Conservation (phyloP, 2,797 vertebrate genomes). For the Calcarius lapponicus region DNA sequence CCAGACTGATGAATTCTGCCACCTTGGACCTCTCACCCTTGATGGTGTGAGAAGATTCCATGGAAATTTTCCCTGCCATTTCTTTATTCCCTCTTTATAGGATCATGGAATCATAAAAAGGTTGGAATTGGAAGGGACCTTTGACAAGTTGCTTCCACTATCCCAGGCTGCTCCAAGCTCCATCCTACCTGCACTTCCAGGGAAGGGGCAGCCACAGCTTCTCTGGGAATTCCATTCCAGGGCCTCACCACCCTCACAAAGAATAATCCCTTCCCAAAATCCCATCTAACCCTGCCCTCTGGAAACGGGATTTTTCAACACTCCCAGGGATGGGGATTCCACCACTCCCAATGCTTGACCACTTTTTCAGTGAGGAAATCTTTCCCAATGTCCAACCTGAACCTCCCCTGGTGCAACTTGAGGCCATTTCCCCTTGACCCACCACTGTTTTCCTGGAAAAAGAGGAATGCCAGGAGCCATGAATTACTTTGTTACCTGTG, state of each 20-base stretch:
- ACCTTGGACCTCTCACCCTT: background rate
- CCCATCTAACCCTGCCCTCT: background rate
- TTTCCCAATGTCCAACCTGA: background rate
- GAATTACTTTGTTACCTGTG: background rate
- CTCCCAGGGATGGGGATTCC: background rate
- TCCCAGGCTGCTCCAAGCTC: background rate
- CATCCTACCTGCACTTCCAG: background rate
- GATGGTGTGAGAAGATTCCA: background rate
- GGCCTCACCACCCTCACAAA: rapidly evolving
- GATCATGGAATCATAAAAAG: background rate
- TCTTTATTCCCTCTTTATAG: background rate
- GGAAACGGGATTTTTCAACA: background rate
- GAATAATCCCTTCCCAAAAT: background rate
- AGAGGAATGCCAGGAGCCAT: background rate
- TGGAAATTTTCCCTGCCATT: background rate
- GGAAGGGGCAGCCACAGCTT: background rate
- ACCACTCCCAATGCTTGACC: background rate
- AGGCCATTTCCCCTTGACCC: background rate
- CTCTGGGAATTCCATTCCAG: background rate
- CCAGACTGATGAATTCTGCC: background rate
- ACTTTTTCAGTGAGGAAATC: background rate
- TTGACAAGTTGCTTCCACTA: too few relatives aligned
- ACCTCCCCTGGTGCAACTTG: background rate
- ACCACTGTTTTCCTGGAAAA: background rate
- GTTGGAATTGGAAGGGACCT: background rate